Base-by-base conservation (phyloP, 2,888 invertebrate genomes). In the Myathropa florea region DNA sequence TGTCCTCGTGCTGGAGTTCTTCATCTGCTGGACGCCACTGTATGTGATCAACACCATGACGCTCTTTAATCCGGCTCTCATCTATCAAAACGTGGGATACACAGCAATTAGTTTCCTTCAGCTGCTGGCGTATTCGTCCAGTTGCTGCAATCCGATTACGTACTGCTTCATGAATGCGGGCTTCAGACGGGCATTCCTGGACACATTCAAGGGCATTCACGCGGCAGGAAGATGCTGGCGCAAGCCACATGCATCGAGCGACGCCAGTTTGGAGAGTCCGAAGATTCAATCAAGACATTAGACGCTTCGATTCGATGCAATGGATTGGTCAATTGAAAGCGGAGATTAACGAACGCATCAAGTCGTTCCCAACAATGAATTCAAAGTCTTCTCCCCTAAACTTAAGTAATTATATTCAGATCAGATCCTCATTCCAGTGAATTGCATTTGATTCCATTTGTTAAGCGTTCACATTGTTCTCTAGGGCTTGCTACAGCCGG, bases 151-250 rank as follows among this genome's bases (percentile, higher is more conserved):
- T 91, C 97, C 97, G 0, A 97, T 98, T 90, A 98, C 97, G 0
- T 98, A 97, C 91, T 97, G 97, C 93, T 97, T 98, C 93, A 97
- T 98, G 97, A 98, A 97, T 92, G 94, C 95, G 88, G 96, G 96
- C 91, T 98, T 98, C 91, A 93, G 97, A 10, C 96, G 96, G 88
- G 96, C 97, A 0, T 97, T 97, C 91, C 94, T 97, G 68, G 94
- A 95, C 65, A 95, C 96, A 0, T 96, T 97, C 92, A 95, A 95
- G 88, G 92, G 91, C 0, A 88, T 92, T 81, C 90, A 91, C 24
- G 89, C 90, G 68, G 89, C 89, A 24, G 88, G 90, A 0, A 90
- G 88, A 3, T 89, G 90, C 63, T 90, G 90, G 86, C 88, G 90
- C 0, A 90, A 90, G 0, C 89, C 18, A 87, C 90, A 63, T 88